A percentile compares a stretch with the other conserved stretches of the same genome.
Evolutionary conservation across 2,113 vertebrate genomes (phyloP).

Genomic region (Plestiodon gilberti): DNA sequence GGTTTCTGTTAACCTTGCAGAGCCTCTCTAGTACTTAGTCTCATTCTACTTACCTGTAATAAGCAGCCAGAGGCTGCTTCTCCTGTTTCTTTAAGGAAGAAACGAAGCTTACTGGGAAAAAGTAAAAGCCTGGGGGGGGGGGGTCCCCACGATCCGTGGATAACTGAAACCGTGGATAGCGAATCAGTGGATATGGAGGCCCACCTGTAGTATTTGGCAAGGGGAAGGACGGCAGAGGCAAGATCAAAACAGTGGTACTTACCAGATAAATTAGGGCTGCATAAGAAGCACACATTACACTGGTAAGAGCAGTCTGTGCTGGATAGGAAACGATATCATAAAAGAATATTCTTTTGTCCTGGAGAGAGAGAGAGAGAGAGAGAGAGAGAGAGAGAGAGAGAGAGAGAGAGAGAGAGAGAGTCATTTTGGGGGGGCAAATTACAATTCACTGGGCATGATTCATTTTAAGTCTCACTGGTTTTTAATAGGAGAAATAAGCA

Average conservation of each 20-base stretch:
- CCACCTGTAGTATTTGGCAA: no score
- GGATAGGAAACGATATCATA: constrained; percentile 55
- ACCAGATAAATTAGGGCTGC: constrained; percentile 58
- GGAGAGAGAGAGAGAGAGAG: constrained; percentile 26
- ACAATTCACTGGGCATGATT: not conserved
- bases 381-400: not conserved
- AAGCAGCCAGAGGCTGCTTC: no score
- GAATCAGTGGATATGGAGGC: no score
- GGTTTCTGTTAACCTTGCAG: no score
- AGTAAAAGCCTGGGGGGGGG: no score
- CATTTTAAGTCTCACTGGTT: not conserved
- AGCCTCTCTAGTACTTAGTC: no score
- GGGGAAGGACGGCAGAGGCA: rapidly evolving
- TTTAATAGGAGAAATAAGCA: not conserved
- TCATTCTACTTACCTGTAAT: no score
- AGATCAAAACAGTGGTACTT: not conserved
- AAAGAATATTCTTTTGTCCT: constrained; percentile 36
- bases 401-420: not conserved
- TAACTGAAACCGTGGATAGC: no score
- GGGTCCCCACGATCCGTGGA: no score
- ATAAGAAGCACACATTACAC: constrained; percentile 42
- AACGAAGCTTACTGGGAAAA: no score
- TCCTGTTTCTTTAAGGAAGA: no score
- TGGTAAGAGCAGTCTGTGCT: constrained; percentile 45
- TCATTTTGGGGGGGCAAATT: not conserved